Evolutionary conservation across 2,888 invertebrate genomes (phyloP), one percentile per base, ranked within the genome.

Genomic region (Amiota minor): DNA sequence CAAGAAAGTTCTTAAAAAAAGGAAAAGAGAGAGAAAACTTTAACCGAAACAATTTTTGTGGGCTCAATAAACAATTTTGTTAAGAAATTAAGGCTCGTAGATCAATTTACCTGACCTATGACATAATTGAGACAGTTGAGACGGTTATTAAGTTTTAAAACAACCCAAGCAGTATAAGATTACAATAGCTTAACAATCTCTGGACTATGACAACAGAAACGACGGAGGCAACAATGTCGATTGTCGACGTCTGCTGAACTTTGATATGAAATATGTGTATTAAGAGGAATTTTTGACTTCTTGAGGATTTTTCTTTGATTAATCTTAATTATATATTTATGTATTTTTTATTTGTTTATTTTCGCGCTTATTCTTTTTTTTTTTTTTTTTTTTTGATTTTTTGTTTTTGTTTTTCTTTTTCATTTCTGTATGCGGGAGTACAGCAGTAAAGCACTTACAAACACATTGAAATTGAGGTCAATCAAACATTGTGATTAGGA

Each of bases 401-500:
- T 35, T 35, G 0, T 35, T 35, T 6, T 35, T 2, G 6, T 35
- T 35, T 35, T 35, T 35, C 35, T 3, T 23, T 23, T 23, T 1
- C 23, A 23, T 62, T 14, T 62, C 35, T 14, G 45, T 62, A 62
- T 62, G 62, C 62, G 62, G 62, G 62, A 23, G 62, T 35, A 35
- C 6, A 6, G 6, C 35, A 35, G 62, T 11, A n/a, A n/a, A 12
- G 53, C 8, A 53, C 53, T 53, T 18, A 18, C 59, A 16, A 59
- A 18, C 59, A 18, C 35, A 35, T 35, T 35, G 35, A 35, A 35
- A 35, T 35, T 67, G 67, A 49, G 47, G 18, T 65, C 53, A 46
- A 35, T 53, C 20, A 46, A 72, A 59, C 23, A 23, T 62, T 74
- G 74, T 75, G 71, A 64, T 77, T 74, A 83, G 74, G 73, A 73